These are phyloP conservation scores for Glyptemys insculpta DNA, from an alignment of 2,797 vertebrate species.

Conservation along the genomic window DNA sequence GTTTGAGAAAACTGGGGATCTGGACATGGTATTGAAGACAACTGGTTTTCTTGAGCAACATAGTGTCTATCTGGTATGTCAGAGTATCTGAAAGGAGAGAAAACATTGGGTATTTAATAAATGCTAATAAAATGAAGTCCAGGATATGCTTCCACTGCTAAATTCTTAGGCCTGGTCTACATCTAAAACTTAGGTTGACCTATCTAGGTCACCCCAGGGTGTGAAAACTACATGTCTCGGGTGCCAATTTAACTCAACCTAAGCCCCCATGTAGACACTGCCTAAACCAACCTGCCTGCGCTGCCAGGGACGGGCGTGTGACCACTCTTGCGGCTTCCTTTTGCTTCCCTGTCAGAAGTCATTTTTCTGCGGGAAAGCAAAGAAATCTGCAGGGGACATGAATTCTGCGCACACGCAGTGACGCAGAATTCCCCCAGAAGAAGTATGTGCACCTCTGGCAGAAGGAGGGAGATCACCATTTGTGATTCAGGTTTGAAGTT, in stretches of 20 bases:
- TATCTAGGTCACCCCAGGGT: background rate
- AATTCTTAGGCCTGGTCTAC: background rate
- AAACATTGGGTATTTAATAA: background rate
- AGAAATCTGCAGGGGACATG: no score
- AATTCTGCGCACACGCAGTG: no score
- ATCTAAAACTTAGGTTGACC: background rate
- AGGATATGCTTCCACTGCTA: background rate
- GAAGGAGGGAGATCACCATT: background rate
- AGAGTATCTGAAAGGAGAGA: constrained; percentile 69
- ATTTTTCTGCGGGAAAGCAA: no score
- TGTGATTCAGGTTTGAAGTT: rapidly evolving
- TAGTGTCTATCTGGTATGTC: constrained; percentile 41
- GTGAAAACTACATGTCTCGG: background rate
- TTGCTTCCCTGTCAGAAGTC: no score
- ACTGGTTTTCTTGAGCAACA: constrained; percentile 36
- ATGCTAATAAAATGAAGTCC: background rate
- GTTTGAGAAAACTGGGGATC: constrained; percentile 22
- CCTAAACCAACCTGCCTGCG: no score
- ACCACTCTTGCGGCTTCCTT: no score
- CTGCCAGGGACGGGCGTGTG: no score
- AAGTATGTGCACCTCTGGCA: background rate
- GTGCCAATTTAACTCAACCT: background rate
- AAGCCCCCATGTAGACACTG: background rate
- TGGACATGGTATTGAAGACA: constrained; percentile 2
- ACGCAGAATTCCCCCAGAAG: no score